phyloP scores from a whole-genome alignment of 2,888 invertebrate species.

The Mesorhabditis spiculigera region DNA sequence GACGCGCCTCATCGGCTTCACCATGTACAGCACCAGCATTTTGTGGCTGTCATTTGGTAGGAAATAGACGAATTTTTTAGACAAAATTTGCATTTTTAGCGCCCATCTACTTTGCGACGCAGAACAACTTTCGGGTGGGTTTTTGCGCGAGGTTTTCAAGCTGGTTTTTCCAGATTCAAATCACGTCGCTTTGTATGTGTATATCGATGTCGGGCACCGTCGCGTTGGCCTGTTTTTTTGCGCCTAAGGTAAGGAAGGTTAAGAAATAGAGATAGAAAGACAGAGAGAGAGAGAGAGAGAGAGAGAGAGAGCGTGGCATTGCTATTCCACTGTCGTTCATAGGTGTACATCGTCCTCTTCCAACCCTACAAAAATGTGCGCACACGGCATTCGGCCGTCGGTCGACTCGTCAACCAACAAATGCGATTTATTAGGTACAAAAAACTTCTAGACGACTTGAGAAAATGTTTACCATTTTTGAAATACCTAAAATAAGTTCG shows the following conservation, averaged over 20 bases:
- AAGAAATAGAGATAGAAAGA: no score
- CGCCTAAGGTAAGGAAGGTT: conserved; percentile 68
- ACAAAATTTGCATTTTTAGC: conserved; percentile 27
- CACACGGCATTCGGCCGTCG: conserved; percentile 54
- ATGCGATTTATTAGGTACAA: conserved; percentile 58
- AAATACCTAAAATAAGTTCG: background rate
- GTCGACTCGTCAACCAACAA: conserved; percentile 57
- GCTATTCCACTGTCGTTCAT: background rate
- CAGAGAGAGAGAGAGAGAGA: no score
- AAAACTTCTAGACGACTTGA: background rate
- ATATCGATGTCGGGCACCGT: conserved; percentile 75
- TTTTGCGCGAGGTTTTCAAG: background rate
- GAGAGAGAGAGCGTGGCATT: no score
- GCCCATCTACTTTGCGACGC: conserved; percentile 65
- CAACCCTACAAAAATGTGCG: conserved; percentile 78
- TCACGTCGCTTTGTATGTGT: conserved; percentile 75
- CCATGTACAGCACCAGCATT: conserved; percentile 80
- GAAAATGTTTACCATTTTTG: background rate
- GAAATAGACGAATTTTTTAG: conserved; percentile 4
- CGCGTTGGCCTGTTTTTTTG: conserved; percentile 73
- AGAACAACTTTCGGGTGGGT: conserved; percentile 63
- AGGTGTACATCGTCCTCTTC: conserved; percentile 73
- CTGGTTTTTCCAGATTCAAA: conserved; percentile 68
- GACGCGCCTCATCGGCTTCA: conserved; percentile 69
- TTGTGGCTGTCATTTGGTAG: conserved; percentile 71